phyloP scores from a whole-genome alignment of 2,797 vertebrate species.

The Ctenochaetus hawaiiensis region DNA sequence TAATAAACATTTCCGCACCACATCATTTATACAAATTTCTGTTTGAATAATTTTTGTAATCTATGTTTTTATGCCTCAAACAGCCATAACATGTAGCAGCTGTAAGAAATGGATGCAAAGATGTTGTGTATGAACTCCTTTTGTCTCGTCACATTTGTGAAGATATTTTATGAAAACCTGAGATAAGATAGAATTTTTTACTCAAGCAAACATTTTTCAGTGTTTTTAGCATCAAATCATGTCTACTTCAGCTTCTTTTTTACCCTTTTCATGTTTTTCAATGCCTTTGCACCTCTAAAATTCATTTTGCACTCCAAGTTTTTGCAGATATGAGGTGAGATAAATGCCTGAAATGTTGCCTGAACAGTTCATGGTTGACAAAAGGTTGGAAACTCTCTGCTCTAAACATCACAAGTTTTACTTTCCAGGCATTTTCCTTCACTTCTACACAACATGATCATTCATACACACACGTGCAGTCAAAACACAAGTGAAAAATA shows the following conservation, averaged over 20 bases:
- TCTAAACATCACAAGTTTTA: background rate
- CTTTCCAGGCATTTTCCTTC: background rate
- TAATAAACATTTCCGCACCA: too few species aligned
- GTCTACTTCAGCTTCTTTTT: background rate
- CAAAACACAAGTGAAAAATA: background rate
- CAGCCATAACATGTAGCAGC: background rate
- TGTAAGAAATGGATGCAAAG: background rate
- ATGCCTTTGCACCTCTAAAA: background rate
- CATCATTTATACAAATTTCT: too few species aligned
- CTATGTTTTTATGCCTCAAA: background rate
- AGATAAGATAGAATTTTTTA: too few species aligned
- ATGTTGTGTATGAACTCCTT: background rate
- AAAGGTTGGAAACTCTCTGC: background rate
- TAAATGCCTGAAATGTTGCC: background rate
- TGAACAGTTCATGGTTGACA: background rate
- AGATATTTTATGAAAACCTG: too few species aligned
- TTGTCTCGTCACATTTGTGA: too few species aligned
- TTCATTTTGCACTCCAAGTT: background rate
- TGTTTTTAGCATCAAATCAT: background rate
- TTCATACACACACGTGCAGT: background rate
- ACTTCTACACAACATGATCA: background rate
- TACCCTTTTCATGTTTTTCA: background rate
- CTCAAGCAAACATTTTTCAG: too few species aligned
- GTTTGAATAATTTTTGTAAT: background rate
- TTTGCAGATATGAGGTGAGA: background rate